Percentiles rank a stretch among this genome's conserved stretches.
Conservation (phyloP, 2,888 invertebrate species). For the Herminia tarsipennalis region DNA sequence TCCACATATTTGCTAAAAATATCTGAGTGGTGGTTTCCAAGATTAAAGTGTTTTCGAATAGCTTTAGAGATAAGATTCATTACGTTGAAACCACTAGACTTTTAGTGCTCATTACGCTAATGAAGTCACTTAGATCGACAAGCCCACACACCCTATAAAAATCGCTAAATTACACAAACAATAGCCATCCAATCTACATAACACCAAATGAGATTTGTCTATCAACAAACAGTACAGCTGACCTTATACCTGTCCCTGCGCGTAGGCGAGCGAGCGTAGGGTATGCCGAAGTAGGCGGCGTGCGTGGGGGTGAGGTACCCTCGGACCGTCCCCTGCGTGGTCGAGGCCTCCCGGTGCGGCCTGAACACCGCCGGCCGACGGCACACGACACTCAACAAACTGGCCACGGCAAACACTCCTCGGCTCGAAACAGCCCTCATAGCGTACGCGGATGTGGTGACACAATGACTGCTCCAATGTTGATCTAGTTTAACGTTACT, state of each 20-base stretch:
- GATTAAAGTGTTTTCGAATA: too few species aligned
- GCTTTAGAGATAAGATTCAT: too few species aligned
- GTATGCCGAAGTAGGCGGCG: conserved; percentile 73
- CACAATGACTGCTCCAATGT: neutral
- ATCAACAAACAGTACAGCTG: conserved; percentile 56
- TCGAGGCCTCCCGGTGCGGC: conserved; percentile 61
- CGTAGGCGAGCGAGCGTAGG: conserved; percentile 69
- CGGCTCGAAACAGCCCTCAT: neutral
- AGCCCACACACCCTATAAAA: conserved; percentile 12
- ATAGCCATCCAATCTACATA: conserved; percentile 49
- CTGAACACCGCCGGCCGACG: conserved; percentile 33
- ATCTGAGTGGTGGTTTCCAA: too few species aligned
- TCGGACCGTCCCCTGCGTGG: conserved; percentile 66
- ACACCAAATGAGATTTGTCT: conserved; percentile 49
- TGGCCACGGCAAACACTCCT: conserved; percentile 4
- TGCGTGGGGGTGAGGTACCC: conserved; percentile 68
- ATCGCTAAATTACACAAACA: conserved; percentile 18
- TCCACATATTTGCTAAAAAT: too few species aligned
- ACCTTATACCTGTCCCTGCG: conserved; percentile 69
- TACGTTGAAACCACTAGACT: neutral
- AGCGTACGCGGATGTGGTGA: neutral
- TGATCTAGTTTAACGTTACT: conserved; percentile 3
- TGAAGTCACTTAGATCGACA: conserved; percentile 1
- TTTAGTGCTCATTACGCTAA: neutral
- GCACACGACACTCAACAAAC: conserved; percentile 20